A percentile compares a stretch with the other conserved stretches of the same genome.
Conservation (phyloP, 92 coral and sea anemone species). For the Heteractis magnifica region DNA sequence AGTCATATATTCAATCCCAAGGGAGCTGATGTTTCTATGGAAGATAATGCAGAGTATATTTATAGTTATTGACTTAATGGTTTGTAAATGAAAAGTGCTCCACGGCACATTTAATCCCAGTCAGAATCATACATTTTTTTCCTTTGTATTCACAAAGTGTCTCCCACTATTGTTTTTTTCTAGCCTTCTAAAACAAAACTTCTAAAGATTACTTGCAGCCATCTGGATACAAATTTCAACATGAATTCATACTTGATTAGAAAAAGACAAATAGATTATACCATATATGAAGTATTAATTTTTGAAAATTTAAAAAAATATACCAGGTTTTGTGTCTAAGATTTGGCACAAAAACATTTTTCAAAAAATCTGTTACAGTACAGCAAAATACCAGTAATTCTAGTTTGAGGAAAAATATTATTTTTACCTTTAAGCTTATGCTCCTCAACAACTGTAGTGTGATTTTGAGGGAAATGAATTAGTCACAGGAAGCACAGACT, state of each 20-base stretch:
- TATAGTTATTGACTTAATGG: neutral
- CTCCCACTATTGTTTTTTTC: neutral
- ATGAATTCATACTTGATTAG: neutral
- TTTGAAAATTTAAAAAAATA: too few relatives aligned
- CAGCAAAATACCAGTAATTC: neutral
- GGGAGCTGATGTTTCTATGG: neutral
- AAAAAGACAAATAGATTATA: neutral
- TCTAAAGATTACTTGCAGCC: neutral
- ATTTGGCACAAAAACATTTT: neutral
- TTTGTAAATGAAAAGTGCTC: slow-evolving; percentile 6
- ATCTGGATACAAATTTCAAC: neutral
- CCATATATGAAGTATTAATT: neutral
- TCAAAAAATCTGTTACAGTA: neutral
- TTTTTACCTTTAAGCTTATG: neutral
- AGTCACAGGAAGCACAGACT: neutral
- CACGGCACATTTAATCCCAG: neutral
- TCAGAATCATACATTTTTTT: neutral
- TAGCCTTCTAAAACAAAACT: neutral
- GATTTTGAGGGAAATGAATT: neutral
- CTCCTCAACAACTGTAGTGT: neutral
- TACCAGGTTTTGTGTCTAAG: neutral
- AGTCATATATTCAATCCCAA: neutral
- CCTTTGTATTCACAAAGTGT: neutral
- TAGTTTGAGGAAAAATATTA: neutral
- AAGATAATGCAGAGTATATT: neutral